Base-by-base conservation (phyloP, 1,140 invertebrate genomes). In the Heliconius congener region DNA sequence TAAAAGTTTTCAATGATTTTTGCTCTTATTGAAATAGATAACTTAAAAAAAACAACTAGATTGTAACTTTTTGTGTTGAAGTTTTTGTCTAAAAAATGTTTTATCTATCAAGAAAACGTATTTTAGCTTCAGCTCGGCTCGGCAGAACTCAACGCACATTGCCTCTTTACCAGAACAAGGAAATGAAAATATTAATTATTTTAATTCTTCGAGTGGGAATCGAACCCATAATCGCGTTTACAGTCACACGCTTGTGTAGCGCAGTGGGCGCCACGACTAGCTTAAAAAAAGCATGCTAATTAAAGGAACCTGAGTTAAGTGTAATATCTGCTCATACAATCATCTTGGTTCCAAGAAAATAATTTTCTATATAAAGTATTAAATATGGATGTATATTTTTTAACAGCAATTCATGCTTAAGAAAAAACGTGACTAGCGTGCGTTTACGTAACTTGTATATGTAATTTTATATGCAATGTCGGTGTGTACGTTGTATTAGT, bases 401-500 rank as follows among this genome's bases (percentile, higher is more conserved):
- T 37, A 77, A 76, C 27, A 72, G 39, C 66, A 80, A 80, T 80
- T 80, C 75, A 80, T 80, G 76, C 57, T 27, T 78, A 46, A 81
- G 66, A 81, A 81, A 78, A 79, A 81, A 81, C 80, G 75, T 81
- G 80, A 78, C 71, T 78, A 72, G 66, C 57, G 57, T 72, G 80
- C 71, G 23, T 71, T 78, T 75, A 78, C 39, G 80, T 77, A 81
- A 78, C 46, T 27, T 72, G 70, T 81, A 34, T 78, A 75, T 78
- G 80, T 81, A 78, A 81, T 78, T 81, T 71, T 81, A 81, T 81
- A 78, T 81, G 80, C 80, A 81, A 74, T 81, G 73, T 72, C 50
- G 30, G 55, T 55, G 70, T 80, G 55, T 80, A 60, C n/a, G 57
- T 73, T 72, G 46, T 80, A 81, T 86, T 84, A 80, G 86, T 79